These are phyloP conservation scores for Bombus superbus DNA, from an alignment of 1,140 invertebrate genomes.

Conservation along the genomic window DNA sequence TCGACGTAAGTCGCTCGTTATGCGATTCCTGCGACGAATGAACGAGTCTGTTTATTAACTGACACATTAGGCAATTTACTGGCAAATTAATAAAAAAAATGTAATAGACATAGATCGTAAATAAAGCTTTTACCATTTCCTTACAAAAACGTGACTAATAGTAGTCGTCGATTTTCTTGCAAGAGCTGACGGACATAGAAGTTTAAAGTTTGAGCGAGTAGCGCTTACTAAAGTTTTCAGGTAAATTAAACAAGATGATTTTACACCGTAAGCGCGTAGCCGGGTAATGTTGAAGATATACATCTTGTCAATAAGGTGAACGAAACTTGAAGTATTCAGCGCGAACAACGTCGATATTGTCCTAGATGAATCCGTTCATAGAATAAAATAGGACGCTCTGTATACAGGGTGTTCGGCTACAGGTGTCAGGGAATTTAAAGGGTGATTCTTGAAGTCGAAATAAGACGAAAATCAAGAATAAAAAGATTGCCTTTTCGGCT, in stretches of 20 bases:
- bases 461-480: no score
- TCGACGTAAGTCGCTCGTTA: no score
- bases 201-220: neutral
- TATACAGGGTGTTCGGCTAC: neutral
- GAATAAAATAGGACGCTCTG: neutral
- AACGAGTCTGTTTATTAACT: no score
- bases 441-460: no score
- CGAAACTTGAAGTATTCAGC: constrained; percentile 3
- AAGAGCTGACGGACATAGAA: neutral
- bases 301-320: constrained; percentile 13
- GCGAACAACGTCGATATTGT: constrained; percentile 1
- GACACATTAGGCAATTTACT: no score
- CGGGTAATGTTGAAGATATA: neutral
- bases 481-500: no score
- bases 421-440: no score
- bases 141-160: no score
- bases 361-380: constrained; percentile 8
- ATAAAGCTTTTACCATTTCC: no score
- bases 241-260: neutral
- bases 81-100: no score
- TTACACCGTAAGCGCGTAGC: neutral
- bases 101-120: no score
- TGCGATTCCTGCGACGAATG: no score
- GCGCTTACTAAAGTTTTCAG: neutral
- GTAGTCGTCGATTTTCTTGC: neutral